Evolutionary conservation across 2,113 vertebrate species (phyloP), one percentile per base, ranked within the genome.

Genomic region (Balaeniceps rex): DNA sequence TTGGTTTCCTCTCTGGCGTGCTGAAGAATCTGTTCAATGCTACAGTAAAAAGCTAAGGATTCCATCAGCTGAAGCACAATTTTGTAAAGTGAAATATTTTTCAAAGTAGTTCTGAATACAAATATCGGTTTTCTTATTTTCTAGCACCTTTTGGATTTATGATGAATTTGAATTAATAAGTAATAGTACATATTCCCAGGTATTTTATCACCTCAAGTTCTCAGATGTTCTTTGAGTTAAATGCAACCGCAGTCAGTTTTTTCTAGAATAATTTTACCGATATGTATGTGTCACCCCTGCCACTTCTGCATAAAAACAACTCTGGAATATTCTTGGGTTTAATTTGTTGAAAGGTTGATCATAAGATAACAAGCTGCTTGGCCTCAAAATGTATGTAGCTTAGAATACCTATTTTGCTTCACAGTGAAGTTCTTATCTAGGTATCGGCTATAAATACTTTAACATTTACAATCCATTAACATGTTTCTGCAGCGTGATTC

Each of bases 191-290:
- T 36, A 34, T 34, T 68, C 26, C 10, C 23, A 28, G 4, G 8
- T 51, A 74, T 84, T 46, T 46, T 17, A 55, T 64, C 17, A 61
- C 9, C 2, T 60, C 19, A 64, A 0, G 0, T 65, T 90, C 54
- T 82, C 26, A 70, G 28, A n/a, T 44, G 3, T 58, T 61, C 14
- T 78, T 58, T 66, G n/a, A 83, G 10, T 46, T 60, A 82, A 93
- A 54, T 2, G 2, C 8, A 70, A 42, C 4, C 63, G 4, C 4
- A 61, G 11, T 22, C 33, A 26, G 2, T 0, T 42, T 70, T 75
- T 75, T 47, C 40, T 55, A 49, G 49, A 80, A 60, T 2, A 58
- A 26, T 31, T 89, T 83, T 69, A 55, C 6, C 76, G 23, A 51
- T 49, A 38, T 6, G 0, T 42, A 21, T 38, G 19, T 65, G n/a